phyloP scores from a whole-genome alignment of 2,888 invertebrate species.

The Anarsia innoxiella region DNA sequence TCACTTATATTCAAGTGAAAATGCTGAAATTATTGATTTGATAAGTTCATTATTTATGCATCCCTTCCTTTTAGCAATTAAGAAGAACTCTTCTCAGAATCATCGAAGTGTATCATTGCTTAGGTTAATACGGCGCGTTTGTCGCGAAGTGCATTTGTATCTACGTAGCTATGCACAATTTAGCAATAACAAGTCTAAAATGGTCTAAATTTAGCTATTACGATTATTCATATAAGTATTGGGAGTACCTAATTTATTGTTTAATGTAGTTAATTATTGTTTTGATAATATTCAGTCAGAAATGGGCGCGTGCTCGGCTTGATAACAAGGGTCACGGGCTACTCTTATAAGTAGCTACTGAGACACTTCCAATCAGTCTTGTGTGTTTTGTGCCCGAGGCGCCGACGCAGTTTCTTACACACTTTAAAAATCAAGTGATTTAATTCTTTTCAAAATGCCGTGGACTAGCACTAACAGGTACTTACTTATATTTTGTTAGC shows the following conservation, averaged over 20 bases:
- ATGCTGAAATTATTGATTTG: too few species aligned
- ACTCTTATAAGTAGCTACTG: slow-evolving; percentile 43
- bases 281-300: slow-evolving; percentile 25
- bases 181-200: too few species aligned
- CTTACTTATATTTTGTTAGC: background rate
- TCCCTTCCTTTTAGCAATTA: too few species aligned
- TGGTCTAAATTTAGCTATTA: too few species aligned
- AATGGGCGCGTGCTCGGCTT: slow-evolving; percentile 49
- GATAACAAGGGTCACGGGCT: slow-evolving; percentile 63
- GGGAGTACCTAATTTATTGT: slow-evolving; percentile 4
- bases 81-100: too few species aligned
- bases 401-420: slow-evolving; percentile 57
- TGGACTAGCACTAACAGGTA: slow-evolving; percentile 71
- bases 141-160: too few species aligned
- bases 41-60: too few species aligned
- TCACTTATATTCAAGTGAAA: too few species aligned
- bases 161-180: too few species aligned
- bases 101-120: too few species aligned
- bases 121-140: too few species aligned
- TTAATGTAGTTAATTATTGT: slow-evolving; percentile 13
- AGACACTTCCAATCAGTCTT: slow-evolving; percentile 38
- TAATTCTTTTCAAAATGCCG: slow-evolving; percentile 47
- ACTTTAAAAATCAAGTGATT: slow-evolving; percentile 64
- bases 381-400: slow-evolving; percentile 38
- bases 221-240: too few species aligned